Percentiles rank a stretch among this genome's conserved stretches.
phyloP scores from a whole-genome alignment of 2,888 invertebrate genomes.

The Synergus gifuensis region DNA sequence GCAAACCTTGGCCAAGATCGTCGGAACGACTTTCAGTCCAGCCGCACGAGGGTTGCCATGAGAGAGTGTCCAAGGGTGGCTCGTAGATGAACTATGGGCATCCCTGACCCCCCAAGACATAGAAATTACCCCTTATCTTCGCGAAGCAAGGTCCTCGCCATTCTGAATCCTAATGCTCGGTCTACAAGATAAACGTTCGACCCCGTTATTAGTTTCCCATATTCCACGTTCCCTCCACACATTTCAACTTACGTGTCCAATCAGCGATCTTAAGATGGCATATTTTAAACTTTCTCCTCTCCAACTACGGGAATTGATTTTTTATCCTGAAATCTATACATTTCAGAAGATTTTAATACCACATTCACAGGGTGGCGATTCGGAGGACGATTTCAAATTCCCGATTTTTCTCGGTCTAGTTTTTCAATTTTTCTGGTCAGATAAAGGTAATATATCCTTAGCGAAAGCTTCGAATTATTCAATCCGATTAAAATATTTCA shows the following conservation, averaged over 20 bases:
- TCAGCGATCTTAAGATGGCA: conserved; percentile 5
- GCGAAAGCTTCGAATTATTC: too few species aligned
- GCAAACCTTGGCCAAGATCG: conserved; percentile 66
- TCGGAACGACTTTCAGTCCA: conserved; percentile 69
- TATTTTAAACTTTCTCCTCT: not conserved
- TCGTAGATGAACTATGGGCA: conserved; percentile 75
- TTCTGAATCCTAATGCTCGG: conserved; percentile 64
- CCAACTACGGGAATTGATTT: not conserved
- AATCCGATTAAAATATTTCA: too few species aligned
- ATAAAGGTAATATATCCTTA: too few species aligned
- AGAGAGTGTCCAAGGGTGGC: conserved; percentile 52
- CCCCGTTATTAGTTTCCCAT: conserved; percentile 61
- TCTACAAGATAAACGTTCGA: conserved; percentile 74
- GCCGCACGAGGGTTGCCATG: conserved; percentile 54
- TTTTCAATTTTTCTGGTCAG: too few species aligned
- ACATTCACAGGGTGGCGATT: too few species aligned
- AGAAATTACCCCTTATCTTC: conserved; percentile 77
- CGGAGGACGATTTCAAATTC: too few species aligned
- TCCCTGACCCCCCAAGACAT: conserved; percentile 70
- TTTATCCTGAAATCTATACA: not conserved
- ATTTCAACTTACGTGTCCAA: conserved; percentile 36
- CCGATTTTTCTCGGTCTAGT: too few species aligned
- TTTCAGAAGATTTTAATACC: not conserved
- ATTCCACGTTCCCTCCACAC: conserved; percentile 24
- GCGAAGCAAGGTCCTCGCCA: conserved; percentile 69